Base-by-base conservation (phyloP, 1,140 invertebrate species). In the Drosophila lacertosa region DNA sequence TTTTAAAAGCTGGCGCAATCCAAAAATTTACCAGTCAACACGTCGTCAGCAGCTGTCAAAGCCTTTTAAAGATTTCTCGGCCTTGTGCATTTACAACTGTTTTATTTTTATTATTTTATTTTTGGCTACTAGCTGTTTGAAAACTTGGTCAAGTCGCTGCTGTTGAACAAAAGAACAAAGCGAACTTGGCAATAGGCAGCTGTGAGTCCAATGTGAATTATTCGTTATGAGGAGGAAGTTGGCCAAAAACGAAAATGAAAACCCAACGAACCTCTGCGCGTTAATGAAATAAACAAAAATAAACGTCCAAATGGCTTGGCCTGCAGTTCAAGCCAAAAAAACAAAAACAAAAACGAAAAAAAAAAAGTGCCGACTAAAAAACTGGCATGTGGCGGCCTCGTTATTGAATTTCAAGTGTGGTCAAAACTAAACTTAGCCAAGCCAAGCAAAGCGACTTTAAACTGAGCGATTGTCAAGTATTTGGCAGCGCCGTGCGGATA, bases 371-470 rank as follows among this genome's bases (percentile, higher is more conserved):
- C 13, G 10, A 13, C 33, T 16, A 4, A 48, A 37, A 33, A 24
- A 32, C 63, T 47, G 35, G 13, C 51, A 69, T 18, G 20, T 70
- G 73, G 73, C 77, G 77, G 73, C 81, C 81, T 84, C 69, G 81
- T 86, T 86, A 84, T 84, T 84, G 82, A 84, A 84, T 81, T 84
- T 62, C 73, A 65, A 78, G 35, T 78, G 69, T 63, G 70, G 69
- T 59, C 66, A 62, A 4, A 55, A 57, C 45, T 39, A 44, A 58
- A 33, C 57, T 32, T 37, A 54, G 45, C 51, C 33, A 22, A 35
- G 42, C 6, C 40, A 13, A 44, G 29, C 63, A 9, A 26, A 44
- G 29, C 54, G 9, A 9, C 10, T 35, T 29, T 15, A 32, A 68
- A 51, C 67, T 26, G 29, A 44, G 35, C 20, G 35, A 70, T 29